Evolutionary conservation across 2,888 invertebrate genomes (phyloP).

Genomic region (Trissoscelio sp.): DNA sequence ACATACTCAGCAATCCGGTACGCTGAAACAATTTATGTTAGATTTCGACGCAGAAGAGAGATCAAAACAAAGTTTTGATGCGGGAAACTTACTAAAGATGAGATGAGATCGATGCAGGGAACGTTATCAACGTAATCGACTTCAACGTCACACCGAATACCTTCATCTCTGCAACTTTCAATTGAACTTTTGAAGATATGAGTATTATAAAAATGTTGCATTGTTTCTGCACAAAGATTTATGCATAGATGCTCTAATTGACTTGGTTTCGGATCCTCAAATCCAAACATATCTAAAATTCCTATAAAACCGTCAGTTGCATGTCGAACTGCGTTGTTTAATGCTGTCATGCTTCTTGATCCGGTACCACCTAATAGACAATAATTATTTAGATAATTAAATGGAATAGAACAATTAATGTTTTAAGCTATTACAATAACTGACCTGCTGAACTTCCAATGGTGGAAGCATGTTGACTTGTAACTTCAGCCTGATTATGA

Average conservation of each 20-base stretch:
- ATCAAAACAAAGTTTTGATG: slow-evolving; percentile 2
- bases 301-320: slow-evolving; percentile 98
- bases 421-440: not conserved
- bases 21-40: slow-evolving; percentile 83
- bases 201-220: slow-evolving; percentile 99
- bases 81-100: slow-evolving; percentile 87
- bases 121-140: slow-evolving; percentile 98
- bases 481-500: slow-evolving; percentile 93
- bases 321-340: slow-evolving; percentile 96
- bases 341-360: slow-evolving; percentile 95
- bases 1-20: slow-evolving; percentile 94
- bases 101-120: slow-evolving; percentile 97
- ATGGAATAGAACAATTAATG: too few species aligned
- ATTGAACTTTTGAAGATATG: slow-evolving; percentile 97
- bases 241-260: slow-evolving; percentile 97
- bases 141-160: slow-evolving; percentile 94
- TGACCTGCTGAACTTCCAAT: slow-evolving; percentile 85
- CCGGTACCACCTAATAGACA: slow-evolving; percentile 85
- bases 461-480: slow-evolving; percentile 93
- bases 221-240: slow-evolving; percentile 97
- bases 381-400: not conserved
- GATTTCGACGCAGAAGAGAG: slow-evolving; percentile 2
- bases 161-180: slow-evolving; percentile 97
- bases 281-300: slow-evolving; percentile 98
- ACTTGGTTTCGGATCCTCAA: slow-evolving; percentile 95